Base-by-base conservation (phyloP, 2,797 vertebrate species). In the Chaetophractus vellerosus region DNA sequence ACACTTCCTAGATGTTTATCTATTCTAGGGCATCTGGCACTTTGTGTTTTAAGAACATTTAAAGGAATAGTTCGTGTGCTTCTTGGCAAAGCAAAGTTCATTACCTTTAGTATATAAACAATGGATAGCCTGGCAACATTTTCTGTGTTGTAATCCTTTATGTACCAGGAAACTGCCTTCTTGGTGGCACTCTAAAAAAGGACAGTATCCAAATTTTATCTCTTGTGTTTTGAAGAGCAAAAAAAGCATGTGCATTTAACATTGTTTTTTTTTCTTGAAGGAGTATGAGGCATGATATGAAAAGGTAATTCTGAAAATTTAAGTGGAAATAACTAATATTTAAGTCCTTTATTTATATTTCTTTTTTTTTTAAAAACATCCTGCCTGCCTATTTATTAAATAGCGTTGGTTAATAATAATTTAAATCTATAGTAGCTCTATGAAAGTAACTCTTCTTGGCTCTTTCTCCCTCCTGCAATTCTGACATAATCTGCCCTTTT, bases 31-130 rank as follows among this genome's bases (percentile, higher is more conserved):
- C 50, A 55, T 57, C 5, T 84, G 48, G 16, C 28, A 78, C 6
- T 71, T 45, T 87, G 55, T 81, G 24, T 93, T 93, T 93, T 90
- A 66, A 95, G 68, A 50, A 61, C n/a, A 41, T 52, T 90, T 81
- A 71, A 81, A 92, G 63, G 28, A 96, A 84, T 93, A 41, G 71
- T 28, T 90, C n/a, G 55, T 79, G 41, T 0, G 15, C 31, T 3
- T 89, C 21, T 64, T 93, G 59, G 19, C 59, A 92, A 82, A 85
- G 81, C 21, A 59, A 81, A 76, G 50, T 82, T 94, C 66, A n/a
- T 86, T 72, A 85, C 15, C 19, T 19, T 85, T 16, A 23, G 26
- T 83, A 6, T 83, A 6, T 84, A 50, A 74, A 80, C 2, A 66
- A 5, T 19, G 52, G 59, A 86, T 72, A 78, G 26, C 21, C 38